Evolutionary conservation across 1,140 invertebrate genomes (phyloP).

Genomic region (Pseudomyrmex sp.): DNA sequence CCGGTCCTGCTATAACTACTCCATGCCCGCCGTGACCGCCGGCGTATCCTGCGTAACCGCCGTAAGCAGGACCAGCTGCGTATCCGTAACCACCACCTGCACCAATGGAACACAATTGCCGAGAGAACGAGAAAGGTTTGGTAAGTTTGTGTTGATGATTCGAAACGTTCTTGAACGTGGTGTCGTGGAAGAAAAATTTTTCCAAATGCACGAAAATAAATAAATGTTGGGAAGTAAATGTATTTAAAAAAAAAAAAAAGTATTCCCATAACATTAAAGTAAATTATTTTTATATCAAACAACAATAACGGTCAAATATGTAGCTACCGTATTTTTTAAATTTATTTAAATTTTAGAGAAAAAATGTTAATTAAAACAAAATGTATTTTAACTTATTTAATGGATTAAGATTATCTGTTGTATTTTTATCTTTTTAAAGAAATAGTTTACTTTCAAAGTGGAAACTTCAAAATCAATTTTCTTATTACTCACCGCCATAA

Average conservation of each 20-base stretch:
- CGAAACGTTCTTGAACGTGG: not conserved
- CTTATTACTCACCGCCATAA: conserved; percentile 55
- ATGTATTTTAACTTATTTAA: no score
- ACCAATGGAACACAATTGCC: not conserved
- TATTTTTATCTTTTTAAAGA: not conserved
- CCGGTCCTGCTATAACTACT: conserved; percentile 72
- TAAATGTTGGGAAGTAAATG: no score
- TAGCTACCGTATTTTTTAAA: not conserved
- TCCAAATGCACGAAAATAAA: not conserved
- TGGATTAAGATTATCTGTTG: no score
- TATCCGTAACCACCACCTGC: conserved; percentile 69
- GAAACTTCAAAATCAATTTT: not conserved
- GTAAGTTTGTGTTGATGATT: not conserved
- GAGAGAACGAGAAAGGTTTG: not conserved
- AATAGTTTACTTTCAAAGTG: not conserved
- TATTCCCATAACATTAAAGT: no score
- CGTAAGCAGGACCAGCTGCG: conserved; percentile 42
- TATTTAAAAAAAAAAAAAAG: not conserved
- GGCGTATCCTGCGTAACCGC: conserved; percentile 66
- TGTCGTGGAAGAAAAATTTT: not conserved
- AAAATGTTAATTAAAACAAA: no score
- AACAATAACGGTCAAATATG: no score
- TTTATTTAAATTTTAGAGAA: no score
- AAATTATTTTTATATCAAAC: no score
- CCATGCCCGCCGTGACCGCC: conserved; percentile 67